Evolutionary conservation across 2,888 invertebrate genomes (phyloP), one percentile per base, ranked within the genome.

Genomic region (Plutella xylostella): DNA sequence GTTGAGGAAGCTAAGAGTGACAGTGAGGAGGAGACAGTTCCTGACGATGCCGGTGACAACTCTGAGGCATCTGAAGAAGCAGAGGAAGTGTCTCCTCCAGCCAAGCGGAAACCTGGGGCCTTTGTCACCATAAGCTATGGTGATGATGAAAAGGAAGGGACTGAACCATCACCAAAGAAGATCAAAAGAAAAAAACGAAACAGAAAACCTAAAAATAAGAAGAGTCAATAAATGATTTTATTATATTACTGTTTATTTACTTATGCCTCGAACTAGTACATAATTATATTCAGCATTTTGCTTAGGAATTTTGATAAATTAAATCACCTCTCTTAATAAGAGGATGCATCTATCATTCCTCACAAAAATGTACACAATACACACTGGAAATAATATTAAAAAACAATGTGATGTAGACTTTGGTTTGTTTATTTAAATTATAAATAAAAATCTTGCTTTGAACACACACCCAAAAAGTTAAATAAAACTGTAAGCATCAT

Each of bases 341-440:
- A 72, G 70, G 68, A 70, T 73, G 72, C 71, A 74, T 72, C 72
- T 69, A 63, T 58, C 55, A 11, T 62, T 63, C 64, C 61, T 67
- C 68, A 68, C 63, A 33, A 67, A 65, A 71, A 66, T 67, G 58
- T 70, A 69, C 66, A 72, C 60, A 60, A 65, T 60, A 63, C 62
- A 68, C 61, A 67, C 58, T 64, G 60, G 38, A 51, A 63, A 58
- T 55, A 58, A 66, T 63, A 74, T 67, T 69, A 71, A 77, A 76
- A 80, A 72, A 72, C 75, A 71, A 66, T 67, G 58, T 72, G 66
- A 75, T 77, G 67, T 78, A 74, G 75, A 79, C 83, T 82, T 83
- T 83, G 83, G 83, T 79, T 82, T 79, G 72, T 79, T 82, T 79
- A 79, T 77, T 82, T 74, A 72, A 25, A 76, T 73, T 71, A 77